Evolutionary conservation across 2,797 vertebrate genomes (phyloP).

Genomic region (Poeciliopsis paucimaculata): DNA sequence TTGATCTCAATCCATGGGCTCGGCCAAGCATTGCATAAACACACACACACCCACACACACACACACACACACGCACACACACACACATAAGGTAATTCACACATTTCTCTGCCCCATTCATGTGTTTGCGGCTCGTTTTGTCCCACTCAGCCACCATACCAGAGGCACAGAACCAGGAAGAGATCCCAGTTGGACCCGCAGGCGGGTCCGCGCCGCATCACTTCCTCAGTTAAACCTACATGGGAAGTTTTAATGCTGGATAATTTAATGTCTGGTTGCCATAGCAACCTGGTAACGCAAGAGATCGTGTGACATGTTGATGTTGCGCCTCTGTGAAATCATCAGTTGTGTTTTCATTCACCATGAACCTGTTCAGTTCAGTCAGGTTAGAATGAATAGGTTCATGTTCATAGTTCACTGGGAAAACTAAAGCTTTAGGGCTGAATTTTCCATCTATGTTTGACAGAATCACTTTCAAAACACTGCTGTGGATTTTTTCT

Average conservation of each 20-base stretch:
- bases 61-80: no score
- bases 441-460: neutral
- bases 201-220: no score
- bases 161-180: neutral
- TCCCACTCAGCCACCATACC: neutral
- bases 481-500: neutral
- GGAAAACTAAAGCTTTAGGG: neutral
- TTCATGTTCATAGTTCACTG: neutral
- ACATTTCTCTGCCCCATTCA: no score
- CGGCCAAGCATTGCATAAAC: constrained; percentile 33
- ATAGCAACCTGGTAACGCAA: neutral
- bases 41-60: constrained; percentile 7
- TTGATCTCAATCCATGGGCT: constrained; percentile 41
- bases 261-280: no score
- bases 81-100: no score
- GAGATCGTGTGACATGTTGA: neutral
- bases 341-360: neutral
- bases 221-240: neutral
- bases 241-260: no score
- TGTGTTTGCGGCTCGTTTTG: no score
- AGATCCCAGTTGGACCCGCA: no score
- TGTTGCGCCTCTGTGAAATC: neutral
- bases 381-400: neutral
- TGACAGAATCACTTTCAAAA: neutral
- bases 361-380: neutral